Evolutionary conservation across 1,140 invertebrate species (phyloP).

Genomic region (Musca domestica): DNA sequence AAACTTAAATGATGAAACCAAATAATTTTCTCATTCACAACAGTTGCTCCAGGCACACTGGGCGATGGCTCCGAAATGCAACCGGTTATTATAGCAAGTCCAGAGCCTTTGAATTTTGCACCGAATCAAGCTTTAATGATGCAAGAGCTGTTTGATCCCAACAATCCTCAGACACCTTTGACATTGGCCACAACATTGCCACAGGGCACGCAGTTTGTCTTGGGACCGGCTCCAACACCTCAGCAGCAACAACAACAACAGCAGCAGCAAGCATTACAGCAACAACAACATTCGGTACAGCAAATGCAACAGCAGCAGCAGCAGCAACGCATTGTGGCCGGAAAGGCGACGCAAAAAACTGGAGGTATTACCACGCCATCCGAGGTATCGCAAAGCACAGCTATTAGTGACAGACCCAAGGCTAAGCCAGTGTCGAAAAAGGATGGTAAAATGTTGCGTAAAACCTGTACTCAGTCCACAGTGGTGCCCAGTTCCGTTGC

Average conservation of each 20-base stretch:
- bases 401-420: slow-evolving; percentile 77
- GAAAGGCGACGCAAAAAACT: slow-evolving; percentile 23
- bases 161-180: slow-evolving; percentile 11
- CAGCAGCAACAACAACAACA: slow-evolving; percentile 12
- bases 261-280: slow-evolving; percentile 15
- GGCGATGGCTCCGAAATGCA: slow-evolving; percentile 14
- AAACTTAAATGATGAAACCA: not conserved
- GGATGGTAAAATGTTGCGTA: slow-evolving; percentile 60
- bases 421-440: slow-evolving; percentile 76
- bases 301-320: slow-evolving; percentile 33
- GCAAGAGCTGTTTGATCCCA: slow-evolving; percentile 16
- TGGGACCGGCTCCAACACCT: slow-evolving; percentile 6
- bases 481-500: not conserved
- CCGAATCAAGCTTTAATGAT: slow-evolving; percentile 9
- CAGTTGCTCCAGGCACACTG: not conserved
- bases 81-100: slow-evolving; percentile 8
- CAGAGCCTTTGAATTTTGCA: slow-evolving; percentile 11
- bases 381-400: slow-evolving; percentile 63
- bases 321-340: slow-evolving; percentile 27
- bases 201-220: slow-evolving; percentile 14
- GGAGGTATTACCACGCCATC: slow-evolving; percentile 52
- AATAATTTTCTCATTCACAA: not conserved
- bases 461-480: slow-evolving; percentile 39
- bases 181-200: slow-evolving; percentile 12
- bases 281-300: slow-evolving; percentile 29